Evolutionary conservation across 2,888 invertebrate genomes (phyloP), one percentile per base, ranked within the genome.

Genomic region (Xanthorhoe designata): DNA sequence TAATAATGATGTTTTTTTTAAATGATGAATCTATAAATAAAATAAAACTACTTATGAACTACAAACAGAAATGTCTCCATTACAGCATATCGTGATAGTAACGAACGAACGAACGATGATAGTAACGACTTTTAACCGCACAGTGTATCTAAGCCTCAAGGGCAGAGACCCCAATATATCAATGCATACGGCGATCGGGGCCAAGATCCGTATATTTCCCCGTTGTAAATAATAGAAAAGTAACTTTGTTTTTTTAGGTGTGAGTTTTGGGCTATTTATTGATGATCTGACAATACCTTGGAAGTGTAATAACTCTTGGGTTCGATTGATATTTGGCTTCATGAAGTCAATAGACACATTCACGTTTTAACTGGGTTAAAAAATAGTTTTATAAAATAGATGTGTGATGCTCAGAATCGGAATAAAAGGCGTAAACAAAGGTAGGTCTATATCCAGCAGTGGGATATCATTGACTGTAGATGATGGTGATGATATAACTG

Each of bases 81-180:
- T 10, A 42, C 38, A 13, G 38, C 38, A 42, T 10, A 13, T 38
- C 13, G 10, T n/a, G n/a, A n/a, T n/a, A n/a, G n/a, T n/a, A n/a
- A n/a, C n/a, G n/a, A n/a, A n/a, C n/a, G n/a, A n/a, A n/a, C n/a
- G n/a, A n/a, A n/a, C n/a, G n/a, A n/a, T n/a, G 38, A 38, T 5
- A 13, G 32, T 13, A 13, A 10, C 13, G 38, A 3, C 45, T 15
- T 15, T 15, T 15, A 3, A 6, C 57, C 55, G 61, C 61, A 51
- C 18, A 9, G 58, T 42, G 35, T 58, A 42, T 19, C 13, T 6
- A 15, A 45, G 15, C 29, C 65, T 54, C 65, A 56, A 66, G 69
- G 72, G 73, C 65, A 68, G 64, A 52, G 70, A 75, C 74, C 75
- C 42, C 75, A 59, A 80, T 79, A 78, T 78, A 79, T 79, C 80